phyloP scores from a whole-genome alignment of 1,140 invertebrate genomes.

The Pseudomyrmex concolor region DNA sequence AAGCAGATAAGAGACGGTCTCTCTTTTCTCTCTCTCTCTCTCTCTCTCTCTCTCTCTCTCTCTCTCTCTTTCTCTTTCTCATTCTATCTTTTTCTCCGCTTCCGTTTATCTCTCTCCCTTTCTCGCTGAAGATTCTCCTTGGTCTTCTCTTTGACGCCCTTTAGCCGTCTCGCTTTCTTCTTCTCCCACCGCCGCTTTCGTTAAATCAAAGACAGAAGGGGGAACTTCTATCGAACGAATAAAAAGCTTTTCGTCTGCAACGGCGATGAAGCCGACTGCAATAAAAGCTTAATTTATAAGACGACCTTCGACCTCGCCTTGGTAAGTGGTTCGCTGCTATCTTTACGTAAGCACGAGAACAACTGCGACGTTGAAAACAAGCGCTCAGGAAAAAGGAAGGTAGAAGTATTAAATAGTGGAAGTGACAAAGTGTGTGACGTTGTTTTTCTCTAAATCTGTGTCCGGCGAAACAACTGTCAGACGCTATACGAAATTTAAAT shows the following conservation, averaged over 20 bases:
- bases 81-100: no score
- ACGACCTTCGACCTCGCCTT: conserved; percentile 72
- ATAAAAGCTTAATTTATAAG: conserved; percentile 75
- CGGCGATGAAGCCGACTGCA: conserved; percentile 43
- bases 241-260: conserved; percentile 59
- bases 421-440: not conserved
- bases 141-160: not conserved
- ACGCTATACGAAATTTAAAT: not conserved
- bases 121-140: not conserved
- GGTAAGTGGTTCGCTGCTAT: conserved; percentile 66
- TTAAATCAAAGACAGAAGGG: conserved; percentile 43
- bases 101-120: not conserved
- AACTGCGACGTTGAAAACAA: conserved; percentile 15
- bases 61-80: not conserved
- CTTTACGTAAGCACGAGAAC: conserved; percentile 40
- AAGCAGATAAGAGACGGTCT: conserved; percentile 8
- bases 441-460: not conserved
- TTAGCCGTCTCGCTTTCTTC: conserved; percentile 26
- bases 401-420: not conserved
- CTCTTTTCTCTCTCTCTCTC: no score
- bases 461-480: not conserved
- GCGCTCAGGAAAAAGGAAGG: not conserved
- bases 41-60: not conserved
- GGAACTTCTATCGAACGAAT: conserved; percentile 57
- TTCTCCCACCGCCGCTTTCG: conserved; percentile 13